A percentile compares a stretch with the other conserved stretches of the same genome.
These are phyloP conservation scores for Allolobophora icterica DNA, from an alignment of 2,888 invertebrate genomes.

Conservation along the genomic window DNA sequence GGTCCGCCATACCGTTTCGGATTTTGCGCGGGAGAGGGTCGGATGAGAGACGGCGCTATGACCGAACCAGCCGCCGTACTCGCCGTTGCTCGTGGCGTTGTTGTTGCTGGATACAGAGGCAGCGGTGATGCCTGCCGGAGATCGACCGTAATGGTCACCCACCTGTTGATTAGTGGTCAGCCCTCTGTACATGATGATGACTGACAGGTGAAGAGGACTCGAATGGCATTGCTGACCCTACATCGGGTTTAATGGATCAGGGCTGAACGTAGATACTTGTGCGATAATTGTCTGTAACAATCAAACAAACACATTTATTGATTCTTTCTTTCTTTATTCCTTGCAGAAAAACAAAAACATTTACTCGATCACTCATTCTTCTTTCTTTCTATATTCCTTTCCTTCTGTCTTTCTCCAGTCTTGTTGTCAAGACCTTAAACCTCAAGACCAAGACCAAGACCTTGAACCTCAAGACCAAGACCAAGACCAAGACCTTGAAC, in stretches of 20 bases:
- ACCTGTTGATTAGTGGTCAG: neutral
- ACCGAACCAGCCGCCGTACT: slow-evolving; percentile 8
- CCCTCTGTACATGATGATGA: slow-evolving; percentile 11
- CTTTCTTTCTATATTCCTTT: too few relatives aligned
- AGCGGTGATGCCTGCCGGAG: neutral
- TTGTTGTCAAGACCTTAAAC: too few relatives aligned
- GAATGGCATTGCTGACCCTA: neutral
- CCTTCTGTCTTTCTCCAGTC: too few relatives aligned
- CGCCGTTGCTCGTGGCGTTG: slow-evolving; percentile 23
- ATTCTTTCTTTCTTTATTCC: neutral
- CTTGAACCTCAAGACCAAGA: too few relatives aligned
- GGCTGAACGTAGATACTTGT: neutral
- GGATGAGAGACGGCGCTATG: neutral
- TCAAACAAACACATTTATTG: neutral
- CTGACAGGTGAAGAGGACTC: neutral
- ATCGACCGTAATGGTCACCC: neutral
- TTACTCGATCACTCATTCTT: too few relatives aligned
- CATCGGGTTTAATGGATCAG: neutral
- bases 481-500: too few relatives aligned
- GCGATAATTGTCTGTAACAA: neutral
- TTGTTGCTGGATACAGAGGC: neutral
- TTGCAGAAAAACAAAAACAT: too few relatives aligned
- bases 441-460: too few relatives aligned
- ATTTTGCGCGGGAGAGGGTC: neutral
- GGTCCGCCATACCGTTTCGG: neutral